A percentile compares a stretch with the other conserved stretches of the same genome.
These are phyloP conservation scores for Eupithecia dodoneata DNA, from an alignment of 2,888 invertebrate genomes.

Conservation along the genomic window DNA sequence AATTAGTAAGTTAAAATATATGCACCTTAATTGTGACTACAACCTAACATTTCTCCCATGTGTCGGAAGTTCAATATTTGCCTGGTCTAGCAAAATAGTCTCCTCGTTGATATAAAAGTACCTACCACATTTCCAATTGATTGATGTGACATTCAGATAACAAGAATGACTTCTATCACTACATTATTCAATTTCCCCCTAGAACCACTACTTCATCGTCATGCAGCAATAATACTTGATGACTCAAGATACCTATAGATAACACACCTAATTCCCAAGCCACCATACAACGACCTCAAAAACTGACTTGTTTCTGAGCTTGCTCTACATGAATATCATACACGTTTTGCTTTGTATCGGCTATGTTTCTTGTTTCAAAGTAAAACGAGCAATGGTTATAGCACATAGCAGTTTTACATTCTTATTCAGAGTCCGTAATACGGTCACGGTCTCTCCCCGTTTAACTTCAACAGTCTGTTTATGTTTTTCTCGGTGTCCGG, in stretches of 20 bases:
- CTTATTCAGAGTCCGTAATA: constrained; percentile 36
- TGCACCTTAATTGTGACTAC: no score
- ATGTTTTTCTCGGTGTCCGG: constrained; percentile 67
- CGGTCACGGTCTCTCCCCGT: constrained; percentile 47
- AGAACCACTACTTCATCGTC: constrained; percentile 23
- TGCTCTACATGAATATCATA: constrained; percentile 19
- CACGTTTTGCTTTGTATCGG: neutral
- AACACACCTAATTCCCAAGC: constrained; percentile 21
- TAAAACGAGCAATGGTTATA: constrained; percentile 45
- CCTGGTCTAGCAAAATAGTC: neutral
- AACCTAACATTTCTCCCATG: neutral
- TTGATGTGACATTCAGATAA: constrained; percentile 25
- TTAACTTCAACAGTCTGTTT: constrained; percentile 65
- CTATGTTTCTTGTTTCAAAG: neutral
- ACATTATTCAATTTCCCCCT: constrained; percentile 22
- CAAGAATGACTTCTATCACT: constrained; percentile 11
- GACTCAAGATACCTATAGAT: constrained; percentile 43
- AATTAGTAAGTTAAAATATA: no score
- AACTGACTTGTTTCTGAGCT: constrained; percentile 38
- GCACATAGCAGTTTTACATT: constrained; percentile 11
- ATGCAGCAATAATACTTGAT: constrained; percentile 36
- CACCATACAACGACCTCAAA: constrained; percentile 20
- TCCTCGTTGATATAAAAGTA: neutral
- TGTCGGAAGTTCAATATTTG: neutral
- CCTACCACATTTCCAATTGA: neutral